phyloP scores from a whole-genome alignment of 1,140 invertebrate genomes.

The Bombyx mori region DNA sequence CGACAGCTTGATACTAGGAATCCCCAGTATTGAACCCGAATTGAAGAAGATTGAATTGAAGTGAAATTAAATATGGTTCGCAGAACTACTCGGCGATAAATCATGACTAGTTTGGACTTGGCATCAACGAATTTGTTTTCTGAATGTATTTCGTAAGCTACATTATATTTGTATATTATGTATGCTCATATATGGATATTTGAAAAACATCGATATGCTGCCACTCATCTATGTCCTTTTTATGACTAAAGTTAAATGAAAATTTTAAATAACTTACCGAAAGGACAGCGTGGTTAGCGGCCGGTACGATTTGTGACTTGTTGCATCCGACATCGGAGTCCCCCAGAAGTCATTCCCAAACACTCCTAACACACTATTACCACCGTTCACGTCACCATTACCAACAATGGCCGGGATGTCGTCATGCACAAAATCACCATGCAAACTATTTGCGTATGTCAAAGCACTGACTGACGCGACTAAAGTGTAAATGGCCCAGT shows the following conservation, averaged over 20 bases:
- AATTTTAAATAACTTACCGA: conserved; percentile 74
- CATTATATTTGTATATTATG: not conserved
- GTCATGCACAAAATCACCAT: conserved; percentile 92
- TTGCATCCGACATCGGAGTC: conserved; percentile 86
- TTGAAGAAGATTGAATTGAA: too few relatives aligned
- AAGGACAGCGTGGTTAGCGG: conserved; percentile 87
- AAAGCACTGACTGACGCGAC: conserved; percentile 78
- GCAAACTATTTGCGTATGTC: conserved; percentile 85
- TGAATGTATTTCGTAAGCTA: not conserved
- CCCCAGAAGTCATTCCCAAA: conserved; percentile 94
- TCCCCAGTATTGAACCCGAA: too few relatives aligned
- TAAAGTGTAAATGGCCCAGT: conserved; percentile 70
- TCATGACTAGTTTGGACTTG: too few relatives aligned
- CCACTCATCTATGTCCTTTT: too few relatives aligned
- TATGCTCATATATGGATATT: too few relatives aligned
- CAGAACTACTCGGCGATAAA: too few relatives aligned
- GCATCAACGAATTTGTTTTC: not conserved
- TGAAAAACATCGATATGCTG: too few relatives aligned
- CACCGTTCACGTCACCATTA: conserved; percentile 86
- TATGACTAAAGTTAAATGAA: not conserved
- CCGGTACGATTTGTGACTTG: conserved; percentile 88
- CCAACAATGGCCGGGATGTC: conserved; percentile 90
- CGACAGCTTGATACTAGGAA: too few relatives aligned
- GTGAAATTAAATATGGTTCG: too few relatives aligned
- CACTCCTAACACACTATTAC: conserved; percentile 76